Evolutionary conservation across 1,140 invertebrate genomes (phyloP).

Genomic region (Halesus radiatus): DNA sequence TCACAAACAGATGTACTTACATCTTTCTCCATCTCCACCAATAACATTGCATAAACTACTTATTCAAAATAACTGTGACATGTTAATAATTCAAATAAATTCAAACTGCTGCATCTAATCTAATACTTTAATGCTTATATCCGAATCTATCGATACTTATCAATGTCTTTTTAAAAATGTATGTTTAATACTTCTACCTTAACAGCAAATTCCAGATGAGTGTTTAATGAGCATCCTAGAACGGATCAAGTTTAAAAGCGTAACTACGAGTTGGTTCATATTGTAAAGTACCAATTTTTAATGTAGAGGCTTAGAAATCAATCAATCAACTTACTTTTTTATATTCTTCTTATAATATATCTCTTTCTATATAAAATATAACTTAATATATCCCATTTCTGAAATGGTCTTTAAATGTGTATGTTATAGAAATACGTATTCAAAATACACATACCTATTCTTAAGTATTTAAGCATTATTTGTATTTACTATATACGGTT

Average conservation of each 20-base stretch:
- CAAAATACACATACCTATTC: too few relatives aligned
- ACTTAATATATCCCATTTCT: constrained; percentile 1
- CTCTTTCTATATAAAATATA: neutral
- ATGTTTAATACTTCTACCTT: constrained; percentile 36
- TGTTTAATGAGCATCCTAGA: constrained; percentile 46
- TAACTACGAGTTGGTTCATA: neutral
- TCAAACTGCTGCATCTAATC: neutral
- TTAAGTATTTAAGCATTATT: constrained; percentile 1
- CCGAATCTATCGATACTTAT: neutral
- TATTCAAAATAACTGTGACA: too few relatives aligned
- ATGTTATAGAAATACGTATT: constrained; percentile 7
- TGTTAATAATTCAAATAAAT: too few relatives aligned
- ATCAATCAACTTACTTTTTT: constrained; percentile 30
- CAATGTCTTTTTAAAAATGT: neutral
- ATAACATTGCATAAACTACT: neutral
- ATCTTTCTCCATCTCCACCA: neutral
- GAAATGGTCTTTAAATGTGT: constrained; percentile 20
- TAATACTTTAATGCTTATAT: neutral
- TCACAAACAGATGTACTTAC: neutral
- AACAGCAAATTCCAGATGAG: constrained; percentile 40
- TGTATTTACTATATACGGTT: too few relatives aligned
- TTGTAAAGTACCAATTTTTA: constrained; percentile 57
- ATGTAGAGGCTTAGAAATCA: constrained; percentile 50
- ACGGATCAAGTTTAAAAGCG: constrained; percentile 39
- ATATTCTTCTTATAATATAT: constrained; percentile 23